These are phyloP conservation scores for Sciaenops ocellatus DNA, from an alignment of 2,797 vertebrate genomes.

Conservation along the genomic window DNA sequence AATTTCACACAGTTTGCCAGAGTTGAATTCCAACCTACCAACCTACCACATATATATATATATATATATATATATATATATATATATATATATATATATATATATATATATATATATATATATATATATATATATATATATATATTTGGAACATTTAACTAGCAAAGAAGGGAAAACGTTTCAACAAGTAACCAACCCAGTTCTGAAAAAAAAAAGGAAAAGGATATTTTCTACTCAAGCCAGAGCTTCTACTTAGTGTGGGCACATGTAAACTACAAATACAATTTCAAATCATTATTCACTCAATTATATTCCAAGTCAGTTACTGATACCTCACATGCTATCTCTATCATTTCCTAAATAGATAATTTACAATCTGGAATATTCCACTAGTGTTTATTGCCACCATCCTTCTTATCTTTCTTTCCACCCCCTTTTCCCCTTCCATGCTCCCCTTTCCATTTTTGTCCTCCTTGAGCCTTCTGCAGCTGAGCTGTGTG, in stretches of 20 bases:
- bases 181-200: neutral
- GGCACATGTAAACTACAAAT: slow-evolving; percentile 29
- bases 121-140: neutral
- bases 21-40: slow-evolving; percentile 18
- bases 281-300: slow-evolving; percentile 6
- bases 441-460: slow-evolving; percentile 64
- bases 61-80: too few species aligned
- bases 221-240: slow-evolving; percentile 3
- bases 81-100: too few species aligned
- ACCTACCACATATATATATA: too few species aligned
- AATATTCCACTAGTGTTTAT: slow-evolving; percentile 55
- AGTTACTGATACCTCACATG: slow-evolving; percentile 11
- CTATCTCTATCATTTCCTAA: neutral
- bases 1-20: slow-evolving; percentile 18
- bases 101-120: too few species aligned
- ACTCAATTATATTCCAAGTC: neutral
- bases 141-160: neutral
- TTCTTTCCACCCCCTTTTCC: slow-evolving; percentile 68
- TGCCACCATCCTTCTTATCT: slow-evolving; percentile 65
- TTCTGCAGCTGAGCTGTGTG: slow-evolving; percentile 74
- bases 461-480: slow-evolving; percentile 56
- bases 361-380: neutral
- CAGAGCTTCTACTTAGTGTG: slow-evolving; percentile 6
- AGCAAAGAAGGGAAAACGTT: neutral
- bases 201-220: slow-evolving; percentile 11